phyloP scores from a whole-genome alignment of 2,888 invertebrate species.

The Synanthedon formicaeformis region DNA sequence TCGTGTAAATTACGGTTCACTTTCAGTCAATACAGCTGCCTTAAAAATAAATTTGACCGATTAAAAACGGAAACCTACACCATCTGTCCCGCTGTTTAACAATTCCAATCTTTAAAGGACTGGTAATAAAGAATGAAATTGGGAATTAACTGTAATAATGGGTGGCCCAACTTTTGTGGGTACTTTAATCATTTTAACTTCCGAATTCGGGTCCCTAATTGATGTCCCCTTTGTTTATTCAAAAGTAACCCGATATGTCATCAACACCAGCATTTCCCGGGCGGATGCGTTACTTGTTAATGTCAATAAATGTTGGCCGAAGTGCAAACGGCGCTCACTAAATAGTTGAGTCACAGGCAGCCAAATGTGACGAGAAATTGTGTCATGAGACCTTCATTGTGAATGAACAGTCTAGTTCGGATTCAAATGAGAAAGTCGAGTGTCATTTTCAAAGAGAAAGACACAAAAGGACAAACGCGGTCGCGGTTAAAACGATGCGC shows the following conservation, averaged over 20 bases:
- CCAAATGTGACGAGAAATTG: slow-evolving; percentile 8
- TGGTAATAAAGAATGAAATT: background rate
- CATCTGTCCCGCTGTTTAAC: background rate
- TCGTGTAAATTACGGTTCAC: background rate
- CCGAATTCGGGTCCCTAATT: slow-evolving; percentile 44
- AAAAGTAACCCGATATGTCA: slow-evolving; percentile 58
- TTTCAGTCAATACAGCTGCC: slow-evolving; percentile 1
- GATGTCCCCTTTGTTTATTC: slow-evolving; percentile 59
- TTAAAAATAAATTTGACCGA: background rate
- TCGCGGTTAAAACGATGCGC: too few species aligned
- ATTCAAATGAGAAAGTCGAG: background rate
- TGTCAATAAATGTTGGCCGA: slow-evolving; percentile 62
- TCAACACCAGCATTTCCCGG: slow-evolving; percentile 31
- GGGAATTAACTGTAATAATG: background rate
- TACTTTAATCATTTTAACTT: slow-evolving; percentile 1
- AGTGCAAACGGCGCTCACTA: slow-evolving; percentile 41
- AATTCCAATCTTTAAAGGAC: background rate
- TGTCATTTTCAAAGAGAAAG: too few species aligned
- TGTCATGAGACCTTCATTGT: slow-evolving; percentile 1
- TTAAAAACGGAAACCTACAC: background rate
- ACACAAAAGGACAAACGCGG: too few species aligned
- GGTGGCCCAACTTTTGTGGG: background rate
- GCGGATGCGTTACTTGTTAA: slow-evolving; percentile 61
- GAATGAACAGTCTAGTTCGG: background rate
- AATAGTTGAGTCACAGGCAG: slow-evolving; percentile 42